Percentiles rank a stretch among this genome's conserved stretches.
These are phyloP conservation scores for Paramuricea clavata DNA, from an alignment of 92 coral and sea anemone genomes.

Conservation along the genomic window DNA sequence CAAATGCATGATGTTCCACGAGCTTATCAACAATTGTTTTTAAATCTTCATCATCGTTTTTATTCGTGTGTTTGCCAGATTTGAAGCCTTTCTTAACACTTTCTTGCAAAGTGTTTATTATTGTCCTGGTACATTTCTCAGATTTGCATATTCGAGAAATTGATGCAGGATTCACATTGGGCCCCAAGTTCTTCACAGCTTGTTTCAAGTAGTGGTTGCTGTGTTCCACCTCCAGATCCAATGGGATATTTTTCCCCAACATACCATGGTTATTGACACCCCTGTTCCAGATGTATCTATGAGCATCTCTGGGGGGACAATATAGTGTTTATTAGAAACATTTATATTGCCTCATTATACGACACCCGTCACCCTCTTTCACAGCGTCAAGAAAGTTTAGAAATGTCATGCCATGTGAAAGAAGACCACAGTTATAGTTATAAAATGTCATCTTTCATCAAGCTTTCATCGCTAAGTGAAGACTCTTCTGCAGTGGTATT, in stretches of 20 bases:
- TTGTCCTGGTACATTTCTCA: conserved; percentile 54
- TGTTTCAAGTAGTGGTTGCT: conserved; percentile 72
- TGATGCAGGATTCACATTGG: conserved; percentile 66
- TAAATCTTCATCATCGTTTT: conserved; percentile 46
- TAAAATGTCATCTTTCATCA: conserved; percentile 57
- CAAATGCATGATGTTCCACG: neutral
- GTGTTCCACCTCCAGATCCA: conserved; percentile 75
- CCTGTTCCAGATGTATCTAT: conserved; percentile 73
- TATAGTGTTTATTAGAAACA: conserved; percentile 55
- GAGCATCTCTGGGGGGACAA: conserved; percentile 69
- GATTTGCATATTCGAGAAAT: conserved; percentile 70
- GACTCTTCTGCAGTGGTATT: neutral
- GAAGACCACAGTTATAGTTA: conserved; percentile 68
- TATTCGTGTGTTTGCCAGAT: conserved; percentile 65
- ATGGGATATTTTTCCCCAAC: conserved; percentile 69
- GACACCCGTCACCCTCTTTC: conserved; percentile 70
- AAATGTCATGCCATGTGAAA: conserved; percentile 69
- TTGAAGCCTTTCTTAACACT: conserved; percentile 28
- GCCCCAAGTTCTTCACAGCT: conserved; percentile 77
- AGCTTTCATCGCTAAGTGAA: neutral
- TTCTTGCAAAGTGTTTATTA: conserved; percentile 52
- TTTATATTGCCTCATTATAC: conserved; percentile 75
- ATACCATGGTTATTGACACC: conserved; percentile 65
- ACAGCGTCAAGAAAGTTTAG: conserved; percentile 70
- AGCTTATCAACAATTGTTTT: conserved; percentile 51